phyloP scores from a whole-genome alignment of 2,113 vertebrate genomes.

The Eublepharis macularius region DNA sequence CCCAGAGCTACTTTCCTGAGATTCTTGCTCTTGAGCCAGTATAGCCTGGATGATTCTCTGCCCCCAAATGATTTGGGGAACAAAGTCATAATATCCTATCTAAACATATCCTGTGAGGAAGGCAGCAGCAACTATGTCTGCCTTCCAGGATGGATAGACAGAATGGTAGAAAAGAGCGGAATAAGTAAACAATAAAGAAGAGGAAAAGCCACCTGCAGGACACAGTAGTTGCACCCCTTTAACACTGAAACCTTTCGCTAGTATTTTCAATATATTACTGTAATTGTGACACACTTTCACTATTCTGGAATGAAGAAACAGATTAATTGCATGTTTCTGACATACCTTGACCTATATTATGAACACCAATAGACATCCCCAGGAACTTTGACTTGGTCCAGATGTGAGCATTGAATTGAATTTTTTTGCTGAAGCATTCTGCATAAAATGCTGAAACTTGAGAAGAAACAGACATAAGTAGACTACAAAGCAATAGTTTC shows the following conservation, averaged over 20 bases:
- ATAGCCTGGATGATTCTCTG: no score
- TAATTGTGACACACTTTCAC: background rate
- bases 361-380: constrained; percentile 98
- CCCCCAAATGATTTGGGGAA: background rate
- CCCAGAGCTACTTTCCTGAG: background rate
- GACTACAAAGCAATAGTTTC: background rate
- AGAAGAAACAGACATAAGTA: constrained; percentile 8
- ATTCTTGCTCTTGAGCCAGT: background rate
- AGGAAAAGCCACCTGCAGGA: background rate
- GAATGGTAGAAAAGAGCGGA: background rate
- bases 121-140: background rate
- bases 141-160: no score
- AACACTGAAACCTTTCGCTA: background rate
- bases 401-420: constrained; percentile 99
- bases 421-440: constrained; percentile 93
- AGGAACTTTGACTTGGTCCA: constrained; percentile 99
- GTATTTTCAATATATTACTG: background rate
- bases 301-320: background rate
- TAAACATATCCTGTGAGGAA: no score
- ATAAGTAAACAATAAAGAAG: background rate
- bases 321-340: background rate
- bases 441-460: constrained; percentile 99
- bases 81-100: background rate
- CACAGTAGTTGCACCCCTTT: background rate
- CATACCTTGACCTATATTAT: constrained; percentile 98